Evolutionary conservation across 1,140 invertebrate genomes (phyloP), one percentile per base, ranked within the genome.

Genomic region (Sinonovacula constricta): DNA sequence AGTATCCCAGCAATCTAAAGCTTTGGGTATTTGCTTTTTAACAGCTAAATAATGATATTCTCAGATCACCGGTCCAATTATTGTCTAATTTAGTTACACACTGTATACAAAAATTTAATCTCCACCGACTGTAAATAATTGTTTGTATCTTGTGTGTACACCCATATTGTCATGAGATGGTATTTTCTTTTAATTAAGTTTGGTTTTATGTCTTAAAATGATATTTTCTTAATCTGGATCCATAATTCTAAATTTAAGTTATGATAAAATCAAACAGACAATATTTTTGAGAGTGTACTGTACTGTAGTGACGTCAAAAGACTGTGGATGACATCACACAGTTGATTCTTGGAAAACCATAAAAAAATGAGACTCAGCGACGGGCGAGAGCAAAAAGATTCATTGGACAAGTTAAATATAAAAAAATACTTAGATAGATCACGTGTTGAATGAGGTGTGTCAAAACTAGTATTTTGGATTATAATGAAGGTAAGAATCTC

Each of bases 401-500:
- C 60, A 63, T 63, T 63, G 60, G 60, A 63, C 60, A 63, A 63
- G 60, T 63, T 63, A 63, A 63, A 63, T 63, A 63, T 63, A 31
- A 63, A 63, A n/a, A 63, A 63, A 63, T 63, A 63, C 60, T 63
- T 63, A 63, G 60, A 63, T 63, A 63, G 60, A 63, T 63, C 60
- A 63, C 60, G 60, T 63, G 63, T 49, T 66, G 63, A 66, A 66
- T 66, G 63, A 66, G 63, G 63, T 66, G 63, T 66, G 63, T 66
- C 63, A 66, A 66, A 66, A 66, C 63, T 66, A 66, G 63, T 45
- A 66, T 66, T 66, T 66, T 66, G 63, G 63, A 66, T 66, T 66
- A 66, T 66, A 66, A 66, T 66, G 63, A 66, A 66, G 63, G 63
- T 66, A 66, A 66, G 63, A 66, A 66, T 66, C 63, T 66, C 28